Evolutionary conservation across 53 echinoderm and acorn worm species (phyloP).

Genomic region (Temnopleurus reevesii): DNA sequence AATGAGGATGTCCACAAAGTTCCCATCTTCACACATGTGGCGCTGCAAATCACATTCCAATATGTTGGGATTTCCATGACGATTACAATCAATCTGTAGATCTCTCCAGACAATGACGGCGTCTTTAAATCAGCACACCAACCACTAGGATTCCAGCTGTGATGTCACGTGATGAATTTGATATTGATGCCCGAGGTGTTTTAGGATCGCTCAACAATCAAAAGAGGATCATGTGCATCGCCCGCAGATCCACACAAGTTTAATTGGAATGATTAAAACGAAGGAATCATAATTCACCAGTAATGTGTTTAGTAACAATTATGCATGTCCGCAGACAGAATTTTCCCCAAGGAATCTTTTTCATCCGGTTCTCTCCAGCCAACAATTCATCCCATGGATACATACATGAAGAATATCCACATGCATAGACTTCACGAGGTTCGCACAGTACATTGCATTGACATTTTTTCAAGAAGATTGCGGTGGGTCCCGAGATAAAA

Average conservation of each 20-base stretch:
- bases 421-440: background rate
- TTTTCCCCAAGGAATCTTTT: too few species aligned
- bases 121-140: too few species aligned
- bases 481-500: constrained; percentile 41
- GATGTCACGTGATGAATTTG: too few species aligned
- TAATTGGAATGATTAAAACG: background rate
- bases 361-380: background rate
- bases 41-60: background rate
- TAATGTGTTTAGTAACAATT: background rate
- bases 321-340: background rate
- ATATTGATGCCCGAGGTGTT: too few species aligned
- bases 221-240: background rate
- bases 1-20: background rate
- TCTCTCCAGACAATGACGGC: too few species aligned
- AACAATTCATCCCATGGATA: background rate
- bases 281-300: background rate
- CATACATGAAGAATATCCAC: background rate
- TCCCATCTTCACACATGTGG: background rate
- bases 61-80: background rate
- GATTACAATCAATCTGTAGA: background rate
- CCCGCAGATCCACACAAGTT: background rate
- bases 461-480: background rate
- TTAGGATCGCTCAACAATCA: background rate
- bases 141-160: too few species aligned
- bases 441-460: background rate